Evolutionary conservation across 2,113 vertebrate species (phyloP).

Genomic region (Anguilla rostrata): DNA sequence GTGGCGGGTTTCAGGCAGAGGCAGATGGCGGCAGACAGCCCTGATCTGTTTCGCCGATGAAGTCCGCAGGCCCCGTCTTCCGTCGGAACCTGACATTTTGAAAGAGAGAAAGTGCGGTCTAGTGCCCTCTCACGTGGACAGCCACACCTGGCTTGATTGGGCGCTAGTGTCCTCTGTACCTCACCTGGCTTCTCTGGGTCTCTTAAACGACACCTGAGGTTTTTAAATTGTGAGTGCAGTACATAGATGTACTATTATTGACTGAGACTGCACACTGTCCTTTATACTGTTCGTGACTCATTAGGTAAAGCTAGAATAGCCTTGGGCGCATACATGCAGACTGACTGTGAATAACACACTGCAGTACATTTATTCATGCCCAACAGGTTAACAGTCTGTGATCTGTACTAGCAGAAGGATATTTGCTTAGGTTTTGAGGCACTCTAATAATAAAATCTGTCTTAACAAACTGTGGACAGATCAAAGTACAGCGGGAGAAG

Average conservation of each 20-base stretch:
- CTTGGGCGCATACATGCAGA: neutral
- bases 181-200: neutral
- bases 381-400: neutral
- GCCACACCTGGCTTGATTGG: neutral
- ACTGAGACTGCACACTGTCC: neutral
- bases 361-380: neutral
- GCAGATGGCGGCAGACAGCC: constrained; percentile 30
- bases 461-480: neutral
- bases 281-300: too few species aligned
- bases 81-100: neutral
- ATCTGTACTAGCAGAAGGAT: neutral
- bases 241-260: neutral
- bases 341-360: neutral
- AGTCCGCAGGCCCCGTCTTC: neutral
- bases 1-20: constrained; percentile 18
- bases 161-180: neutral
- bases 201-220: neutral
- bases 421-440: neutral
- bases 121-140: neutral
- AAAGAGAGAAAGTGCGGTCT: neutral
- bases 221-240: too few species aligned
- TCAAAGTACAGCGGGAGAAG: neutral
- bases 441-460: neutral
- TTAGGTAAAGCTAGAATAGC: neutral
- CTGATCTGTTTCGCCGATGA: constrained; percentile 19